Base-by-base conservation (phyloP, 2,797 vertebrate genomes). In the Arnoldichthys spilopterus region DNA sequence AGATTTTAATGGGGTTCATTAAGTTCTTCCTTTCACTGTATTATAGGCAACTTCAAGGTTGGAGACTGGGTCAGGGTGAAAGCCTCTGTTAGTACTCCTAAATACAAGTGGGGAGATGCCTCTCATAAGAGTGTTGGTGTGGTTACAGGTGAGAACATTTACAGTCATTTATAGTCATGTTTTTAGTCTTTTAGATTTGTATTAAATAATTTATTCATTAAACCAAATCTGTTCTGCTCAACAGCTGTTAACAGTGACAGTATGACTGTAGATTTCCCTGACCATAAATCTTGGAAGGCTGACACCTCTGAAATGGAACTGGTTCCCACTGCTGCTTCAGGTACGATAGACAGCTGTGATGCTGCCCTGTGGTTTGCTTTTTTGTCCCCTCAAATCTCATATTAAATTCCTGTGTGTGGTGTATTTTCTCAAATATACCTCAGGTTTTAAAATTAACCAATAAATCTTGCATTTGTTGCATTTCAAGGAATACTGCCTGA, bases 11-110 rank as follows among this genome's bases (percentile, higher is more conserved):
- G n/a, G n/a, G n/a, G n/a, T n/a, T n/a, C n/a, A n/a, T n/a, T n/a
- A n/a, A n/a, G n/a, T n/a, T n/a, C 37, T 37, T 58, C 56, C 15
- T 58, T 12, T 11, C 2, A 1, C 28, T 24, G 15, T 58, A 12
- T 58, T 26, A 58, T 8, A 58, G 54, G 24, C 12, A 8, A 22
- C 12, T 58, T 58, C 24, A 58, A 12, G 54, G 6, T 28, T 28
- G 24, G 24, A 75, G 54, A 74, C 40, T 47, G 51, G 18, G 72
- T 71, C 16, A 18, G 30, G 16, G 78, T 80, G 45, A 75, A 71
- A 68, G 47, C 56, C 0, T 74, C 78, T 43, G 34, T 76, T 34
- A 13, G 16, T 16, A 18, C 32, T 20, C 72, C 58, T 56, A 49
- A 62, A 18, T 12, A 34, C 20, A 30, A 7, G 7, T 62, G 30